Conservation (phyloP, 2,888 invertebrate genomes). For the Tribolium freemani region DNA sequence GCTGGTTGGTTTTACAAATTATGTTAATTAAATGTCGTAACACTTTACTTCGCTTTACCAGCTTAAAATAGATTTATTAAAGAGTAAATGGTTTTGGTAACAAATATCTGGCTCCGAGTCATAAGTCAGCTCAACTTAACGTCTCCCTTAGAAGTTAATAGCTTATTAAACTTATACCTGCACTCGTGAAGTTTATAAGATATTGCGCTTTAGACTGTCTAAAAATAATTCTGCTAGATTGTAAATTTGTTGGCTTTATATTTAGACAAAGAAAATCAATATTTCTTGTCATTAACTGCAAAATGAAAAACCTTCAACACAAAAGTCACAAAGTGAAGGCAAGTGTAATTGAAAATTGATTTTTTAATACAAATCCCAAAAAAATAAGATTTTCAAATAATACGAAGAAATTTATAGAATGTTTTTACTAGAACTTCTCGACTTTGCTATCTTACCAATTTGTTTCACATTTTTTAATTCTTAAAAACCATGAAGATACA, state of each 20-base stretch:
- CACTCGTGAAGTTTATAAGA: not conserved
- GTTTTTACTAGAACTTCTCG: no score
- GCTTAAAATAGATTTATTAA: not conserved
- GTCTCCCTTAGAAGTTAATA: not conserved
- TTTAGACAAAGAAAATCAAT: conserved; percentile 1
- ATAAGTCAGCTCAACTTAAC: not conserved
- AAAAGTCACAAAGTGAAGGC: not conserved
- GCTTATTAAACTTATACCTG: not conserved
- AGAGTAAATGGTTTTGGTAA: not conserved
- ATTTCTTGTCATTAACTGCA: not conserved
- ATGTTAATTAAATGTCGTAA: not conserved
- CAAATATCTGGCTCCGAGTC: not conserved
- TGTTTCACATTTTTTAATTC: no score
- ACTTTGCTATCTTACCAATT: no score
- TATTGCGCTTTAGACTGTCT: not conserved
- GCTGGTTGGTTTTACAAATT: not conserved
- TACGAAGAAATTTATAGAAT: no score
- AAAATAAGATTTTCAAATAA: no score
- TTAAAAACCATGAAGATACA: no score
- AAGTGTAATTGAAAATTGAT: no score
- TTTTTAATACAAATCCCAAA: no score
- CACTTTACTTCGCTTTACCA: not conserved
- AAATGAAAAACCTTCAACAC: not conserved
- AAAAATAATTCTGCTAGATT: conserved; percentile 4
- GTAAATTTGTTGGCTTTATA: not conserved